phyloP scores from a whole-genome alignment of 1,140 invertebrate genomes.

The Lepidurus packardi region DNA sequence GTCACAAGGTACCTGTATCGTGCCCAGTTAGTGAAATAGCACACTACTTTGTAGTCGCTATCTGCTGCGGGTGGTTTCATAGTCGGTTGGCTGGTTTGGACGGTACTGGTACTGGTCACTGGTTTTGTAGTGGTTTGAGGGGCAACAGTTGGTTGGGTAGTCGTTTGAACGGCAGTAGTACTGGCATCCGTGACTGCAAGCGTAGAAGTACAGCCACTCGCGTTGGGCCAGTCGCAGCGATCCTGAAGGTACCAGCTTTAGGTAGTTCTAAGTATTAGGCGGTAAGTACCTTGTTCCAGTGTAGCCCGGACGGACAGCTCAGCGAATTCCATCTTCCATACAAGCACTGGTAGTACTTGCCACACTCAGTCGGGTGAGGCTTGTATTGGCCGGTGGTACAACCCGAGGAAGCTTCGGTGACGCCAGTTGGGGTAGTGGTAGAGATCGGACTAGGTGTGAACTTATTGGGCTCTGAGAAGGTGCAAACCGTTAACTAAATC shows the following conservation, averaged over 20 bases:
- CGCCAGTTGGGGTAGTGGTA: not conserved
- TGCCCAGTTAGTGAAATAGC: slow-evolving; percentile 71
- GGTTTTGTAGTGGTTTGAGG: slow-evolving; percentile 33
- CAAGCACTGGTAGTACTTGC: slow-evolving; percentile 72
- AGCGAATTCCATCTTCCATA: slow-evolving; percentile 50
- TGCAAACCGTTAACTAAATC: not conserved
- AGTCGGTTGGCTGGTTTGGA: slow-evolving; percentile 36
- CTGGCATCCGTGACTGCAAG: not conserved
- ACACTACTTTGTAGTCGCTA: slow-evolving; percentile 54
- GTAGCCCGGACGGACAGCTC: slow-evolving; percentile 25
- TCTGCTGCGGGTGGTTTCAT: slow-evolving; percentile 37
- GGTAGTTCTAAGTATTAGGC: slow-evolving; percentile 5
- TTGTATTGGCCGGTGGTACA: slow-evolving; percentile 58
- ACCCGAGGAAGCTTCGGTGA: not conserved
- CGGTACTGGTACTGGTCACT: slow-evolving; percentile 25
- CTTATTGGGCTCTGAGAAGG: not conserved
- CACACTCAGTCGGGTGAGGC: slow-evolving; percentile 61
- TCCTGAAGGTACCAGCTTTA: not conserved
- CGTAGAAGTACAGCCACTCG: slow-evolving; percentile 24
- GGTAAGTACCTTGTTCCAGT: slow-evolving; percentile 30
- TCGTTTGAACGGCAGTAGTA: not conserved
- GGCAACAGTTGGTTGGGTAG: slow-evolving; percentile 29
- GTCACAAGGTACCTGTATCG: slow-evolving; percentile 50
- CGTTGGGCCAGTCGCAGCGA: slow-evolving; percentile 33
- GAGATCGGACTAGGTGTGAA: not conserved